These are phyloP conservation scores for Dyspetes luteomarginatus DNA, from an alignment of 2,888 invertebrate species.

Conservation along the genomic window DNA sequence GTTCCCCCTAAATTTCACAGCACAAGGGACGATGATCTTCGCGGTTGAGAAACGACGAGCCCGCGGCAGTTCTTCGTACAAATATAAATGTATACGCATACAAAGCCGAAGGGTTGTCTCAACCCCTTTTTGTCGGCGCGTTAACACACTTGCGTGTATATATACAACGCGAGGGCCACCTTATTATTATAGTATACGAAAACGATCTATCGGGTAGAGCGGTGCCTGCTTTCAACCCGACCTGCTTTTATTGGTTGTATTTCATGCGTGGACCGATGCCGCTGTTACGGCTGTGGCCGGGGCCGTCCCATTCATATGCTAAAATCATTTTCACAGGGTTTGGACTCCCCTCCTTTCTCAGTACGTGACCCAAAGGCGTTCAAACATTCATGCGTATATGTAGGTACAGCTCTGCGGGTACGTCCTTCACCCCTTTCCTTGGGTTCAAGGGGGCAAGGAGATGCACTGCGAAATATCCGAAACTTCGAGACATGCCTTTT, in stretches of 20 bases:
- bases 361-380: constrained; percentile 73
- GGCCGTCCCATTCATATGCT: constrained; percentile 77
- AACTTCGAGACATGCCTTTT: constrained; percentile 27
- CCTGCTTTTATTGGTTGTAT: constrained; percentile 77
- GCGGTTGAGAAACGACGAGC: constrained; percentile 47
- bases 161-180: constrained; percentile 31
- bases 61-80: constrained; percentile 16
- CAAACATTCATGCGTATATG: constrained; percentile 63
- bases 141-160: constrained; percentile 73
- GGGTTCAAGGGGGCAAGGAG: not conserved
- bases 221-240: constrained; percentile 69
- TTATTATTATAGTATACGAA: constrained; percentile 66
- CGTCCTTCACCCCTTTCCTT: constrained; percentile 20
- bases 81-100: not conserved
- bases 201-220: constrained; percentile 73
- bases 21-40: constrained; percentile 51
- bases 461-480: constrained; percentile 4
- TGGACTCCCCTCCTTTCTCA: constrained; percentile 66
- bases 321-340: constrained; percentile 72
- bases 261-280: constrained; percentile 69
- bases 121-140: constrained; percentile 70
- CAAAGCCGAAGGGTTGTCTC: constrained; percentile 45
- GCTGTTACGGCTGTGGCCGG: constrained; percentile 30
- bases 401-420: no score
- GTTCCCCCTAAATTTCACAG: constrained; percentile 15